Evolutionary conservation across 2,888 invertebrate genomes (phyloP).

Genomic region (Clunio marinus): DNA sequence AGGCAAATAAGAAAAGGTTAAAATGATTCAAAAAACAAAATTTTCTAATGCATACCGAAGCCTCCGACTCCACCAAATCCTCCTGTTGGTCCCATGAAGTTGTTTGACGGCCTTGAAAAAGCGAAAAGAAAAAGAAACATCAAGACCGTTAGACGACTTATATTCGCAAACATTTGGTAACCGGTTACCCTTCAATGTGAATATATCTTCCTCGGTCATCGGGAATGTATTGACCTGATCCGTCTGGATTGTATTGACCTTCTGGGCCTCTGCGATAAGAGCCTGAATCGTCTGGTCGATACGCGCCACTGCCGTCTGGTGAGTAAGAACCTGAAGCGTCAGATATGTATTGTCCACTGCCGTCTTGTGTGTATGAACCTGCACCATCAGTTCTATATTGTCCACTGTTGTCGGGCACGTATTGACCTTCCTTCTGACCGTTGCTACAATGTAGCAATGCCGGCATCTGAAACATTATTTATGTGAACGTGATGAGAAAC

Average conservation of each 20-base stretch:
- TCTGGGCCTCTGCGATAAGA: not conserved
- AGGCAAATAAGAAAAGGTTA: not conserved
- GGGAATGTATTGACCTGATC: not conserved
- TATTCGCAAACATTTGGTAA: not conserved
- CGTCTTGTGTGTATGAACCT: constrained; percentile 4
- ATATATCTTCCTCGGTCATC: not conserved
- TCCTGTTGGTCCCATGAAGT: constrained; percentile 1
- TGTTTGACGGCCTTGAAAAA: constrained; percentile 18
- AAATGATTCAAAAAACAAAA: not conserved
- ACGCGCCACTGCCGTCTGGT: not conserved
- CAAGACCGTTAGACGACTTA: not conserved
- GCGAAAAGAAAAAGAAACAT: not conserved
- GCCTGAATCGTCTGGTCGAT: not conserved
- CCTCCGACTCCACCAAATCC: constrained; percentile 57
- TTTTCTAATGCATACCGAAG: constrained; percentile 47
- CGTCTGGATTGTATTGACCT: not conserved
- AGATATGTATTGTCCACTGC: not conserved
- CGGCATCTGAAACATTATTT: constrained; percentile 15
- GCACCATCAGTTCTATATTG: not conserved
- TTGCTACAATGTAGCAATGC: constrained; percentile 19
- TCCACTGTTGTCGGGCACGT: not conserved
- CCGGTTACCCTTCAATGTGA: constrained; percentile 23
- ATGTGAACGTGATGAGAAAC: not conserved
- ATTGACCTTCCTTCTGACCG: constrained; percentile 21
- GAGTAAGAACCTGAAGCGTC: not conserved